Conservation (phyloP, 2,888 invertebrate genomes). For the Bhutanitis thaidina region DNA sequence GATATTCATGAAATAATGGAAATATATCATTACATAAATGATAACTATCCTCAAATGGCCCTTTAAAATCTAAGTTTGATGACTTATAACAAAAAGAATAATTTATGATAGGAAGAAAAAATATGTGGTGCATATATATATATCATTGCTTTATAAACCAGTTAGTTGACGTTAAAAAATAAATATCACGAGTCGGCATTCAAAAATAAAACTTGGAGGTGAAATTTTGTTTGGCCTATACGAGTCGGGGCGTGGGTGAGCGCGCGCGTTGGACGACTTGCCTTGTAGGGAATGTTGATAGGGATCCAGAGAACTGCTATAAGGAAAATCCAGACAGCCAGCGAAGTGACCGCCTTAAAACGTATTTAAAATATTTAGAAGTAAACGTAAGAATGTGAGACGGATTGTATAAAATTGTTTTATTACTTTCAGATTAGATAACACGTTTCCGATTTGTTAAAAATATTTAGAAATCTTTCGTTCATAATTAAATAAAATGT, state of each 20-base stretch:
- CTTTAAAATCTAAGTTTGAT: no score
- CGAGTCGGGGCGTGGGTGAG: constrained; percentile 55
- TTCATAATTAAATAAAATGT: no score
- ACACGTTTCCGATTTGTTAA: not conserved
- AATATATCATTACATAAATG: no score
- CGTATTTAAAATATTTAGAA: not conserved
- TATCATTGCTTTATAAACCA: no score
- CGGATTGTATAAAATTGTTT: not conserved
- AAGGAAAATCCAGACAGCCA: constrained; percentile 28
- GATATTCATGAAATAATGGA: no score
- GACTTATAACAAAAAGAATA: no score
- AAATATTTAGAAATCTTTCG: not conserved
- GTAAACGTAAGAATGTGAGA: not conserved
- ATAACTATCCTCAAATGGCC: no score
- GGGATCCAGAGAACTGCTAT: constrained; percentile 39
- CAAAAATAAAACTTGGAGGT: constrained; percentile 19
- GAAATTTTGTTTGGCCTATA: constrained; percentile 38
- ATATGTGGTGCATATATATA: no score
- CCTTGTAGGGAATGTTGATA: constrained; percentile 72
- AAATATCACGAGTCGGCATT: constrained; percentile 6
- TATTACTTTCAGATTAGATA: not conserved
- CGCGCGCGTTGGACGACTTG: constrained; percentile 46
- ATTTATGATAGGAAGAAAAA: no score
- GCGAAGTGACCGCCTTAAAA: not conserved
- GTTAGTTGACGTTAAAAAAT: no score